A percentile compares a stretch with the other conserved stretches of the same genome.
Conservation (phyloP, 1,140 invertebrate species). For the Zaprionus kolodkinae region DNA sequence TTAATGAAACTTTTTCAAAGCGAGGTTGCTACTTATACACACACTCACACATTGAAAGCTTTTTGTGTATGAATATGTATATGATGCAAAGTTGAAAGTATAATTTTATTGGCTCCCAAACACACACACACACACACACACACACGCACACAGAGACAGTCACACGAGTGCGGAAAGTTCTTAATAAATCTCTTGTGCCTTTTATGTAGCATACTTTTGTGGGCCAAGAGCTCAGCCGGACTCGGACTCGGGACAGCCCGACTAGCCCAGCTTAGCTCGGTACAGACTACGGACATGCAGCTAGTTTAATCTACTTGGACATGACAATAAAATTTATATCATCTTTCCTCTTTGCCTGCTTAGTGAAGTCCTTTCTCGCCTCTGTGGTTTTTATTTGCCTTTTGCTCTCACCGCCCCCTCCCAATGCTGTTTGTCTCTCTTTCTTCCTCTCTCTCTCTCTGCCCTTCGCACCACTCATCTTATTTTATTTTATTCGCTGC, state of each 20-base stretch:
- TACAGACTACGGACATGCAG: constrained; percentile 57
- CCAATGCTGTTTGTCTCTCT: constrained; percentile 7
- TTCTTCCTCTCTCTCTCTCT: neutral
- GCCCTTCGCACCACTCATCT: constrained; percentile 28
- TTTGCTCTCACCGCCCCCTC: constrained; percentile 46
- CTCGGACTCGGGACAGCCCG: constrained; percentile 8
- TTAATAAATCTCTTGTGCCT: constrained; percentile 69
- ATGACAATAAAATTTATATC: constrained; percentile 83
- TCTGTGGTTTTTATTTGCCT: constrained; percentile 76
- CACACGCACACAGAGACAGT: neutral
- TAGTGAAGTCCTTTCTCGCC: constrained; percentile 78
- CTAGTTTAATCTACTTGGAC: constrained; percentile 83
- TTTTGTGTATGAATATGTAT: constrained; percentile 34
- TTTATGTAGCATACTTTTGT: constrained; percentile 70
- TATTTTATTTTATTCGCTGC: constrained; percentile 74
- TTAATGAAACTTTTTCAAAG: constrained; percentile 53
- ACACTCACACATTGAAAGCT: neutral
- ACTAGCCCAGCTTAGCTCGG: constrained; percentile 24
- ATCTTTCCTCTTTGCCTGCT: constrained; percentile 69
- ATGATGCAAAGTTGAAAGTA: constrained; percentile 54
- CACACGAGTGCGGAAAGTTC: constrained; percentile 37
- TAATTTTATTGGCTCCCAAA: constrained; percentile 41
- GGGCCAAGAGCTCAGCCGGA: constrained; percentile 38
- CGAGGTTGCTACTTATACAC: constrained; percentile 8
- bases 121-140: constrained; percentile 19